Evolutionary conservation across 2,888 invertebrate genomes (phyloP).

Genomic region (Parnassius glacialis): DNA sequence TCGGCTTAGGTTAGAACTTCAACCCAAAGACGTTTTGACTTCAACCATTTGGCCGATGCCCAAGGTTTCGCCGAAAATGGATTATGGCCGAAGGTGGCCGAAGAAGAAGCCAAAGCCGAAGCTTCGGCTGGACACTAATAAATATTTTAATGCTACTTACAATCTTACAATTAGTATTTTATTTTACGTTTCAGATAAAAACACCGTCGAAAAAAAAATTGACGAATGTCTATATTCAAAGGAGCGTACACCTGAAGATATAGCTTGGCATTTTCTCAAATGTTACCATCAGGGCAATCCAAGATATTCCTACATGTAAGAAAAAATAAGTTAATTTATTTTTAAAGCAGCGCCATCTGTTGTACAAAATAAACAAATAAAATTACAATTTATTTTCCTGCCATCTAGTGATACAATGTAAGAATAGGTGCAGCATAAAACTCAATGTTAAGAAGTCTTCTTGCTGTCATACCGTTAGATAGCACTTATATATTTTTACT

Average conservation of each 20-base stretch:
- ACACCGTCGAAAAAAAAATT: slow-evolving; percentile 37
- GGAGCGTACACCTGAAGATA: slow-evolving; percentile 38
- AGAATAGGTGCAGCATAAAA: neutral
- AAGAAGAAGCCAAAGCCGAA: too few species aligned
- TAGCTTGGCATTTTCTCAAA: slow-evolving; percentile 46
- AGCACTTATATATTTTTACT: too few species aligned
- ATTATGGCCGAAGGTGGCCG: too few species aligned
- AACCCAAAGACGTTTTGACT: too few species aligned
- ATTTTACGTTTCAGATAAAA: slow-evolving; percentile 41
- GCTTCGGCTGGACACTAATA: too few species aligned
- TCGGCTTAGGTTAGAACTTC: too few species aligned
- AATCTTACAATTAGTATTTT: too few species aligned
- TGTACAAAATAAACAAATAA: neutral
- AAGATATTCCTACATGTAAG: slow-evolving; percentile 24
- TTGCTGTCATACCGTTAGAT: neutral
- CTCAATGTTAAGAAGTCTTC: neutral
- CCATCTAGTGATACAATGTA: neutral
- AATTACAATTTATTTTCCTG: neutral
- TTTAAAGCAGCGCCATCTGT: neutral
- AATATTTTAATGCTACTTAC: too few species aligned
- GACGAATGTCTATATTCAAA: slow-evolving; percentile 43
- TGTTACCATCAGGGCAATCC: slow-evolving; percentile 39
- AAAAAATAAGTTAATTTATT: neutral
- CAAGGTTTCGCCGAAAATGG: too few species aligned
- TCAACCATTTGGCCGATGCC: too few species aligned